Evolutionary conservation across 2,888 invertebrate genomes (phyloP).

Genomic region (Andrena minutula): DNA sequence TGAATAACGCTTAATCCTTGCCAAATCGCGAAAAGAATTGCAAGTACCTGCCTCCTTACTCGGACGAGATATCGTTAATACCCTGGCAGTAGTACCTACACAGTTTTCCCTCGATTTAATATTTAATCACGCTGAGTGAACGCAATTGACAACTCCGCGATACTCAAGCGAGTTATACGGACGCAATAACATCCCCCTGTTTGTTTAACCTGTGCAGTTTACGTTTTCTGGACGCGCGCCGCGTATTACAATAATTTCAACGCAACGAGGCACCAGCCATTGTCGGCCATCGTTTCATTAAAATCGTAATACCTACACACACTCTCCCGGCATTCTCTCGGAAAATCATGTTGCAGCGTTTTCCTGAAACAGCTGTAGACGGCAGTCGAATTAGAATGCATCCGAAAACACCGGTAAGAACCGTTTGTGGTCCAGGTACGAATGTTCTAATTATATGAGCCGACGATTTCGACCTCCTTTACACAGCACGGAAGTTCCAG

Average conservation of each 20-base stretch:
- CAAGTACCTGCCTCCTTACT: not conserved
- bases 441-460: conserved; percentile 1
- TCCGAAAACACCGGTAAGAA: conserved; percentile 4
- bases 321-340: not conserved
- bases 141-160: not conserved
- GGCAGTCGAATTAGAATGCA: conserved; percentile 1
- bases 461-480: conserved; percentile 4
- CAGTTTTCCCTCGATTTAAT: not conserved
- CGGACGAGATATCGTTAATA: not conserved
- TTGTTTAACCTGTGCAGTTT: not conserved
- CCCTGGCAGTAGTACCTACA: not conserved
- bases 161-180: not conserved
- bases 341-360: not conserved
- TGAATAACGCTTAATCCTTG: not conserved
- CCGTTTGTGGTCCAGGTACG: not conserved
- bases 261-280: not conserved
- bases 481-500: not conserved
- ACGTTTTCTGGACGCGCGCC: not conserved
- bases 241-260: conserved; percentile 3
- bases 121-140: not conserved
- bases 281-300: not conserved
- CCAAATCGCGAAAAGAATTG: not conserved
- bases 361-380: not conserved
- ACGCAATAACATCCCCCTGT: not conserved
- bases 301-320: not conserved